Conservation (phyloP, 2,888 invertebrate species). For the Argyresthia albistria region DNA sequence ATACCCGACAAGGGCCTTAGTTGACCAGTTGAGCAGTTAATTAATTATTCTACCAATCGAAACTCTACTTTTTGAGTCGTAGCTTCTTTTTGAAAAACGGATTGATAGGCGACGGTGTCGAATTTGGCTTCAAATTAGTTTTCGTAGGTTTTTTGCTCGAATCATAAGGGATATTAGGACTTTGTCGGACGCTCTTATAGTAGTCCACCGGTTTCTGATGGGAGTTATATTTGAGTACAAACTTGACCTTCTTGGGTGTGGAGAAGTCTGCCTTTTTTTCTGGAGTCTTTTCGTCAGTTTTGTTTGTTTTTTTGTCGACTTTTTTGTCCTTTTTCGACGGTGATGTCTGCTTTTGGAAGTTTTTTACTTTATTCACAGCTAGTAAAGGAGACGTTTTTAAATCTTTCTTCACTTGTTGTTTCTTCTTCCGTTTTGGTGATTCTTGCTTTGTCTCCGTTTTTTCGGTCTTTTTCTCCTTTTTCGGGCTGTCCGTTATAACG, state of each 20-base stretch:
- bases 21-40: too few species aligned
- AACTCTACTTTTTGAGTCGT: slow-evolving; percentile 16
- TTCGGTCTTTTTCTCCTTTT: not conserved
- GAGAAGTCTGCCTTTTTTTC: slow-evolving; percentile 10
- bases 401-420: slow-evolving; percentile 3
- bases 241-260: slow-evolving; percentile 79
- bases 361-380: slow-evolving; percentile 28
- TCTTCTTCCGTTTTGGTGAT: slow-evolving; percentile 5
- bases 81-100: slow-evolving; percentile 79
- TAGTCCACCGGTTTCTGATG: slow-evolving; percentile 83
- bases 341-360: slow-evolving; percentile 28
- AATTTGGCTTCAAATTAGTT: slow-evolving; percentile 80
- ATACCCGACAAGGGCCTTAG: too few species aligned
- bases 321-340: slow-evolving; percentile 9
- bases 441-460: slow-evolving; percentile 7
- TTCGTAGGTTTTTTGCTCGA: slow-evolving; percentile 77
- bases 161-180: slow-evolving; percentile 84
- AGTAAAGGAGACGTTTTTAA: slow-evolving; percentile 7
- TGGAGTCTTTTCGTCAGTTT: slow-evolving; percentile 12
- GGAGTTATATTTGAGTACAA: slow-evolving; percentile 78
- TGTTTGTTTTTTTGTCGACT: not conserved
- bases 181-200: slow-evolving; percentile 76
- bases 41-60: not conserved
- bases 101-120: slow-evolving; percentile 80
- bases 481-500: slow-evolving; percentile 1